phyloP scores from a whole-genome alignment of 2,113 vertebrate genomes.

The Mellivora capensis region DNA sequence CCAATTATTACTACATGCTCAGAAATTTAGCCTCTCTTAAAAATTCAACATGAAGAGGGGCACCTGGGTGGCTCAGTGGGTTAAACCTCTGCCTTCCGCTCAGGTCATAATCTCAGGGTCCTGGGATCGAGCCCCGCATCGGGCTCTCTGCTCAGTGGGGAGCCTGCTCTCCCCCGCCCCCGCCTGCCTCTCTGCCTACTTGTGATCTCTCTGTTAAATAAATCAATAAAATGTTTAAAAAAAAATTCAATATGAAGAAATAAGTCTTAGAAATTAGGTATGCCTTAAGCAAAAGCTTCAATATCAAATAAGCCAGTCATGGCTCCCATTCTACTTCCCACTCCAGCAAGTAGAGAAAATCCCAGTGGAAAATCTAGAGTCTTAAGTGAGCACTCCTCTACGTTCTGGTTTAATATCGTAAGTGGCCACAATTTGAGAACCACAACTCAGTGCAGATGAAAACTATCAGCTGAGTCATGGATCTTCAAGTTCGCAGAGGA shows the following conservation, averaged over 20 bases:
- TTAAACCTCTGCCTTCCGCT: too few species aligned
- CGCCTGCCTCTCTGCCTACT: too few species aligned
- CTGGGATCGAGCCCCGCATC: too few species aligned
- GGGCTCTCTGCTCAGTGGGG: too few species aligned
- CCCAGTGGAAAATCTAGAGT: not conserved
- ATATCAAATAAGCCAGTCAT: not conserved
- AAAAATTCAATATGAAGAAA: not conserved
- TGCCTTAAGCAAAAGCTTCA: slow-evolving; percentile 36
- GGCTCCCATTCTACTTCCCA: not conserved
- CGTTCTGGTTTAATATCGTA: not conserved
- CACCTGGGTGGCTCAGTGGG: too few species aligned
- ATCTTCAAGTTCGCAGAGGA: not conserved
- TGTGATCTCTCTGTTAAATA: too few species aligned
- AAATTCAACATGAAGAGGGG: not conserved
- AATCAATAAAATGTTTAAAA: too few species aligned
- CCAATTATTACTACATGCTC: not conserved
- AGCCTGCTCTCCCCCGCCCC: too few species aligned
- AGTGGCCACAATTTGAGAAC: not conserved
- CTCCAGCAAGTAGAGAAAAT: not conserved
- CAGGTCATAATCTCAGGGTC: too few species aligned
- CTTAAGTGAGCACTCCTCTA: not conserved
- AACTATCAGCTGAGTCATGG: not conserved
- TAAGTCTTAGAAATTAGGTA: not conserved
- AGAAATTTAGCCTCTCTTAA: not conserved
- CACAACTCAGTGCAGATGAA: not conserved